These are phyloP conservation scores for Ashinkailepas kermadecensis DNA, from an alignment of 2,888 invertebrate species.

Conservation along the genomic window DNA sequence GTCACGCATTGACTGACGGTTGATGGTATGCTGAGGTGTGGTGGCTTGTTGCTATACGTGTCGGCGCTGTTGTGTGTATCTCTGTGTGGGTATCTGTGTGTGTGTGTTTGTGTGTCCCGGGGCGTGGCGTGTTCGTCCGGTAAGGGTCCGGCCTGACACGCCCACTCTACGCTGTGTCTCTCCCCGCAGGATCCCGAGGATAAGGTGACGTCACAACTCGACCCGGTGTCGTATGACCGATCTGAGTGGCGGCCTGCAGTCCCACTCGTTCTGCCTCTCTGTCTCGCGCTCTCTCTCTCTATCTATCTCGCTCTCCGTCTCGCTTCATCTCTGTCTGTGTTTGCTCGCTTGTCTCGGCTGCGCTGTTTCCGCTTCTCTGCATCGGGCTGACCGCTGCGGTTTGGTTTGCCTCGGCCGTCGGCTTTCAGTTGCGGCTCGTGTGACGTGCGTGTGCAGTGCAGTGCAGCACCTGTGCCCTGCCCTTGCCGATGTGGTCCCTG, in stretches of 20 bases:
- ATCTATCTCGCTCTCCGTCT: slow-evolving; percentile 7
- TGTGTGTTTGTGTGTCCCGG: too few species aligned
- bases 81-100: too few species aligned
- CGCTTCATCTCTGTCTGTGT: slow-evolving; percentile 24
- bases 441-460: too few species aligned
- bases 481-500: not conserved
- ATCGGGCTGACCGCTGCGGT: too few species aligned
- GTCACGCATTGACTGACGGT: too few species aligned
- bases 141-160: not conserved
- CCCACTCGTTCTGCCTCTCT: not conserved
- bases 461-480: not conserved
- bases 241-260: not conserved
- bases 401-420: not conserved
- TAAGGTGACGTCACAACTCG: not conserved
- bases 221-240: not conserved
- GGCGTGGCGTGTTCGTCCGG: too few species aligned
- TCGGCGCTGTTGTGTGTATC: too few species aligned
- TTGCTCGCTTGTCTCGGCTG: slow-evolving; percentile 1
- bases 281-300: slow-evolving; percentile 13
- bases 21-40: too few species aligned
- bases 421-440: not conserved
- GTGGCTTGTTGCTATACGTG: too few species aligned
- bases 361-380: not conserved
- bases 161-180: not conserved
- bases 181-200: slow-evolving; percentile 13